Evolutionary conservation across 2,888 invertebrate genomes (phyloP).

Genomic region (Zele albiditarsus): DNA sequence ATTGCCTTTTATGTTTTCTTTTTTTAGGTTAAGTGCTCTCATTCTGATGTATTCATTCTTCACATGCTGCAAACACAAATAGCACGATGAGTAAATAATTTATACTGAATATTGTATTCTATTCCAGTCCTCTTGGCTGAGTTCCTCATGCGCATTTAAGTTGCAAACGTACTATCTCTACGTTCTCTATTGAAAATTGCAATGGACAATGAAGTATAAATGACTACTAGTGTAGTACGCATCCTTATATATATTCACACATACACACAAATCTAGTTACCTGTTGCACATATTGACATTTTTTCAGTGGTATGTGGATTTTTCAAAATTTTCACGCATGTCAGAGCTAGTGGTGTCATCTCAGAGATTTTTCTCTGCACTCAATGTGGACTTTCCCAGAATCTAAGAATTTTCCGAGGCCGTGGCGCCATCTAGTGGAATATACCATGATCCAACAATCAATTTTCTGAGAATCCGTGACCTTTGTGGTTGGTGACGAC

Average conservation of each 20-base stretch:
- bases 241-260: neutral
- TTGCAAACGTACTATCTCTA: neutral
- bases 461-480: too few relatives aligned
- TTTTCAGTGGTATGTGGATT: too few relatives aligned
- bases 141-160: neutral
- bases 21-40: neutral
- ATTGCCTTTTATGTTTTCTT: neutral
- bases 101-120: slow-evolving; percentile 10
- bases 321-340: too few relatives aligned
- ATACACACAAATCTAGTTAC: neutral
- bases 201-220: neutral
- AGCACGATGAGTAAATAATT: neutral
- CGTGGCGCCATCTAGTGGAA: too few relatives aligned
- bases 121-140: neutral
- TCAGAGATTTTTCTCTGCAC: too few relatives aligned
- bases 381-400: too few relatives aligned
- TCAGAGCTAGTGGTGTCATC: too few relatives aligned
- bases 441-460: too few relatives aligned
- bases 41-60: neutral
- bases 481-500: too few relatives aligned
- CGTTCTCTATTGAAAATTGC: neutral
- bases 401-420: too few relatives aligned
- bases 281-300: neutral
- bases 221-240: neutral
- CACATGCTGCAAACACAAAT: neutral